Conservation (phyloP, 2,113 vertebrate species). For the Pogona vitticeps region DNA sequence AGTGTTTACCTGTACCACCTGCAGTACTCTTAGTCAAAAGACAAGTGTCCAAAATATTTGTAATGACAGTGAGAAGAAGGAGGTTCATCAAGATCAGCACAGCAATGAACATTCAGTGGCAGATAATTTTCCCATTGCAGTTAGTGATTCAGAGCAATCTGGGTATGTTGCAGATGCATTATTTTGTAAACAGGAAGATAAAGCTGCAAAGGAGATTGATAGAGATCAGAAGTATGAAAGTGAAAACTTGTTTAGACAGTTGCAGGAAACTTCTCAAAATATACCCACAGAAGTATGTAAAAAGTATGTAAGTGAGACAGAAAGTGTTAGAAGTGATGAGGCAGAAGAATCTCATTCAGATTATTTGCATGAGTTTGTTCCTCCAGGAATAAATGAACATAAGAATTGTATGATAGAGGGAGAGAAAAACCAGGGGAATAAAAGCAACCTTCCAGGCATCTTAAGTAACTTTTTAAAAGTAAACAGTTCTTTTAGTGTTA, state of each 20-base stretch:
- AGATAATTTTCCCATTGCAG: slow-evolving; percentile 25
- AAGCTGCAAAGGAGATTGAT: slow-evolving; percentile 20
- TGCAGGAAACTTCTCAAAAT: slow-evolving; percentile 39
- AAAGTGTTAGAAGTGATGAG: slow-evolving; percentile 19
- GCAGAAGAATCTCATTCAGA: slow-evolving; percentile 18
- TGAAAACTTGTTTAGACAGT: slow-evolving; percentile 21
- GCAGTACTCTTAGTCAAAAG: slow-evolving; percentile 25
- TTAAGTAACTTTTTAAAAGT: slow-evolving; percentile 47
- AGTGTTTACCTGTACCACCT: neutral
- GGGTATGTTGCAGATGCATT: neutral
- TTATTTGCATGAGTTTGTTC: slow-evolving; percentile 15
- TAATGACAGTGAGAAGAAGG: slow-evolving; percentile 8
- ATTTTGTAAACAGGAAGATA: slow-evolving; percentile 26
- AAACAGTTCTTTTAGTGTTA: slow-evolving; percentile 59
- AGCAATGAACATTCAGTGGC: neutral
- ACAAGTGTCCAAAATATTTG: slow-evolving; percentile 19
- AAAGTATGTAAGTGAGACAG: neutral
- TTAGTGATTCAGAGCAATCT: slow-evolving; percentile 19
- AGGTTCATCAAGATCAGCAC: slow-evolving; percentile 15
- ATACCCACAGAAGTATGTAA: slow-evolving; percentile 33
- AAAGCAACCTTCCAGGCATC: neutral
- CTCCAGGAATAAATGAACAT: slow-evolving; percentile 34
- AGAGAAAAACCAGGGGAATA: slow-evolving; percentile 14
- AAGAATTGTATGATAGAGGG: slow-evolving; percentile 11
- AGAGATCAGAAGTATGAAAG: slow-evolving; percentile 26